Base-by-base conservation (phyloP, 2,113 vertebrate species). In the Heterotis niloticus region DNA sequence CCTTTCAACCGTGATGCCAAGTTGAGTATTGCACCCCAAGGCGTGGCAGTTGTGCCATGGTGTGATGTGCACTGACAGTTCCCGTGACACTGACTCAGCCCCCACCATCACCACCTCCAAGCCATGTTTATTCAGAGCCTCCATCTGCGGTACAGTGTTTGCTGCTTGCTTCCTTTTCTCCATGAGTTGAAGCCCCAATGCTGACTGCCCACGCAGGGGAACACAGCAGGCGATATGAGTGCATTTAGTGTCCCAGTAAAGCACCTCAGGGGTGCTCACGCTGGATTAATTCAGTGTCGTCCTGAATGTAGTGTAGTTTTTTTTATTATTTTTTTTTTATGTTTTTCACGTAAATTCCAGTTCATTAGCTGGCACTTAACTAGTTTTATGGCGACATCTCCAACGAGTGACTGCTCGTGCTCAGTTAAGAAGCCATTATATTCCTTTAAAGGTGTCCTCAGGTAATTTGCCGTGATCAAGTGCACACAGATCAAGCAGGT, bases 351-450 rank as follows among this genome's bases (percentile, higher is more conserved):
- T 80, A 26, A 85, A 82, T 86, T 77, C 66, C 23, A 57, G 34
- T 78, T 85, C 75, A 81, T 85, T 80, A 83, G 64, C 34, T 52
- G 75, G 51, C 77, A 81, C 82, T 84, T 85, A 84, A 73, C 66
- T 29, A 64, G 74, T 57, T 29, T 78, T 56, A 24, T 71, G 81
- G 85, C 83, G 71, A 66, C 64, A 76, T 81, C 73, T 71, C 71
- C 44, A 78, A 81, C 77, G 79, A 77, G 28, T n/a, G 44, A 71
- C 79, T 79, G 66, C 70, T 67, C 29, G 66, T 54, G 71, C 77
- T 78, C 78, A 68, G 70, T 66, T 72, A 66, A 60, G 18, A 28
- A 26, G 71, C 62, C 5, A 66, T 4, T 23, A 65, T 16, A 57
- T 75, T 64, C 29, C 28, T 26, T 56, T 65, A 20, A 70, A 70